phyloP scores from a whole-genome alignment of 2,888 invertebrate species.

The Synergus umbraculus region DNA sequence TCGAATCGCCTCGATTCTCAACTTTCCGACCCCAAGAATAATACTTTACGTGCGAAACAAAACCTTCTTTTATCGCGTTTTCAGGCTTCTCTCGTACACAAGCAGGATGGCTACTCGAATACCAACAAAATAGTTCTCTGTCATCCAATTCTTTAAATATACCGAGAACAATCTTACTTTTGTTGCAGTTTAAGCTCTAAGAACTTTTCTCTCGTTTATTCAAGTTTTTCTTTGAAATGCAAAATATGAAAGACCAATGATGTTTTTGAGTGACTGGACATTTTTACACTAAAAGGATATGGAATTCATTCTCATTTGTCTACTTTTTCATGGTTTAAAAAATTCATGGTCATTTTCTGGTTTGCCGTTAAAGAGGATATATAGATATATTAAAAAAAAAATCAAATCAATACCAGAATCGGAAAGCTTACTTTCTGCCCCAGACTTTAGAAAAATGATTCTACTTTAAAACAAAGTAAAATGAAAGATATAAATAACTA shows the following conservation, averaged over 20 bases:
- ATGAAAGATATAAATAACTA: neutral
- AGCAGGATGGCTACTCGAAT: neutral
- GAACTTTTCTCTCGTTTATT: too few relatives aligned
- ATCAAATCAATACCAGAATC: neutral
- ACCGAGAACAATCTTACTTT: neutral
- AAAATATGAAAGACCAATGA: too few relatives aligned
- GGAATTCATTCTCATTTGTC: too few relatives aligned
- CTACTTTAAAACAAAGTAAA: too few relatives aligned
- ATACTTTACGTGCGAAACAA: constrained; percentile 11
- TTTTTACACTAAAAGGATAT: too few relatives aligned
- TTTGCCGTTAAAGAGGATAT: neutral
- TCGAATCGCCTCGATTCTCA: constrained; percentile 17
- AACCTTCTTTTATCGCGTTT: neutral
- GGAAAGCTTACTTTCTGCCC: neutral
- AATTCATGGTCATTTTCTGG: neutral
- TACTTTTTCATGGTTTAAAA: neutral
- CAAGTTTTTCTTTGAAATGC: too few relatives aligned
- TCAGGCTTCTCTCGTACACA: neutral
- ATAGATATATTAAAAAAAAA: neutral
- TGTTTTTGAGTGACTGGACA: too few relatives aligned
- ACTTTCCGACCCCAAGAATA: constrained; percentile 21
- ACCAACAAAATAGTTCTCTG: neutral
- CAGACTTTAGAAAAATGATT: neutral
- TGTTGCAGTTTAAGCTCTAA: neutral
- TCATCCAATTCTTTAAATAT: neutral